A percentile compares a stretch with the other conserved stretches of the same genome.
Evolutionary conservation across 2,888 invertebrate genomes (phyloP).

Genomic region (Eristalinus aeneus): DNA sequence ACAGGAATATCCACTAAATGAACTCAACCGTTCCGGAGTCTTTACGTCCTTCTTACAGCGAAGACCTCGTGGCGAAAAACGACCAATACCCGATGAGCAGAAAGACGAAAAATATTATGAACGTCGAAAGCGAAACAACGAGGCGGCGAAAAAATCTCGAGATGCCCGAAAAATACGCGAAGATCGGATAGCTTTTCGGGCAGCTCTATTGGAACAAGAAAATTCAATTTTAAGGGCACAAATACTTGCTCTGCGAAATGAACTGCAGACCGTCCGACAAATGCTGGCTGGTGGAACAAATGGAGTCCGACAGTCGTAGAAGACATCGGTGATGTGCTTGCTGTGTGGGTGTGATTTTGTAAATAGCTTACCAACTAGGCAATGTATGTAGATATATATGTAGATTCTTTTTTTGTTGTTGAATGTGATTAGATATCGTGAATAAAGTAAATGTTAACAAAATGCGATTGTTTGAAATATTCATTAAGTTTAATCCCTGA

Average conservation of each 20-base stretch:
- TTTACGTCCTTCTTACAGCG: constrained; percentile 78
- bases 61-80: constrained; percentile 89
- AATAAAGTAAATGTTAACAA: neutral
- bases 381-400: neutral
- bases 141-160: constrained; percentile 95
- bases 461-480: too few species aligned
- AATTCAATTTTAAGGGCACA: constrained; percentile 93
- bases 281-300: constrained; percentile 55
- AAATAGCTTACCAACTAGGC: constrained; percentile 29
- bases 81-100: constrained; percentile 92
- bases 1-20: constrained; percentile 77
- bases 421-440: neutral
- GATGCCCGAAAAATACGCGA: constrained; percentile 93
- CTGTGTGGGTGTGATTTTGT: constrained; percentile 22
- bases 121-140: constrained; percentile 91
- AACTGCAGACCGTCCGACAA: constrained; percentile 80
- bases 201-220: constrained; percentile 92
- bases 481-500: too few species aligned
- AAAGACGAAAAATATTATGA: constrained; percentile 96
- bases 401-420: constrained; percentile 12
- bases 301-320: constrained; percentile 19
- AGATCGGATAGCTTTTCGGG: constrained; percentile 93
- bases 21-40: constrained; percentile 76
- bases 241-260: constrained; percentile 89
- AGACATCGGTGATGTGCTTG: neutral